Conservation (phyloP, 2,888 invertebrate species). For the Xanthia togata region DNA sequence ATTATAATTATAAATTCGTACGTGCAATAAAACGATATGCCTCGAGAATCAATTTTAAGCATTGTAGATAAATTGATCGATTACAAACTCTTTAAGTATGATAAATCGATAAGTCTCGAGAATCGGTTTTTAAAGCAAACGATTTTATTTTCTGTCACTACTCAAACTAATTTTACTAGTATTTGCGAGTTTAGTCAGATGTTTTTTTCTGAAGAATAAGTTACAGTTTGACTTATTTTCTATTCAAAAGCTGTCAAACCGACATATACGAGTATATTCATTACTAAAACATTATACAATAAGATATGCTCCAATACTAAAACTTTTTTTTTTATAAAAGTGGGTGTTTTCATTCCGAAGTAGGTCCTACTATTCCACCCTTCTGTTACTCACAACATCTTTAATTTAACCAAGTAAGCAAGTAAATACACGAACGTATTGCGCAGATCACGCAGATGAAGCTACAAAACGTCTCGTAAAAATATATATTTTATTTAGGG, state of each 20-base stretch:
- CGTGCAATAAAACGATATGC: too few species aligned
- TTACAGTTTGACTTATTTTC: not conserved
- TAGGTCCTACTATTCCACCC: not conserved
- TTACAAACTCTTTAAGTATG: too few species aligned
- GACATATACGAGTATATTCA: not conserved
- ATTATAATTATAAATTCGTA: too few species aligned
- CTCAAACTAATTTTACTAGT: too few species aligned
- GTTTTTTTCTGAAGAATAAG: not conserved
- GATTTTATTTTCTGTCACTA: too few species aligned
- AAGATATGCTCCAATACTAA: not conserved
- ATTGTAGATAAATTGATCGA: too few species aligned
- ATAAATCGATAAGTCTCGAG: too few species aligned
- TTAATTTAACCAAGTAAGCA: slow-evolving; percentile 23
- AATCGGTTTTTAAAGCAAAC: too few species aligned
- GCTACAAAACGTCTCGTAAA: slow-evolving; percentile 19
- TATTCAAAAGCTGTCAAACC: not conserved
- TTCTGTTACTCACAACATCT: slow-evolving; percentile 9
- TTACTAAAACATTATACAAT: too few species aligned
- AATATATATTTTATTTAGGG: not conserved
- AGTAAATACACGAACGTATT: not conserved
- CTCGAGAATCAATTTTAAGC: too few species aligned
- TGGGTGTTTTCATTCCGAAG: not conserved
- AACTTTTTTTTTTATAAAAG: not conserved
- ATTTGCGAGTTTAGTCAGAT: not conserved
- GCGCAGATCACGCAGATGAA: not conserved